Conservation (phyloP, 2,113 vertebrate species). For the Pygoscelis adeliae region DNA sequence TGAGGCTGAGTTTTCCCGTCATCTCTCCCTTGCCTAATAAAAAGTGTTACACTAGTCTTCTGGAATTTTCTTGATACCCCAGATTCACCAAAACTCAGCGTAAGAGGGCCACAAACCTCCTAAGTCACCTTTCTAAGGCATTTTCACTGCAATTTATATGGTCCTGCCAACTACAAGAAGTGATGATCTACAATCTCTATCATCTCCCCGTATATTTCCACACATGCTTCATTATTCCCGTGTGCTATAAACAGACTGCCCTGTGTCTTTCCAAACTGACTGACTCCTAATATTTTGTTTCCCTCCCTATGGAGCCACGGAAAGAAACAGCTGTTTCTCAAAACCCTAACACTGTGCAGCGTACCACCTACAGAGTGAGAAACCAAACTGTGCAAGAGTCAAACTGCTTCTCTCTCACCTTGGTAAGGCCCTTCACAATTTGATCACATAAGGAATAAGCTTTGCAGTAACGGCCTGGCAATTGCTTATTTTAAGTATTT, state of each 20-base stretch:
- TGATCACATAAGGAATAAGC: background rate
- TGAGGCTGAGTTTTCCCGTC: background rate
- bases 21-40: background rate
- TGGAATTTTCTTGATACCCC: background rate
- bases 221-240: background rate
- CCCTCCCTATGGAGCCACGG: background rate
- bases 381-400: background rate
- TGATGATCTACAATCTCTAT: background rate
- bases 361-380: background rate
- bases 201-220: background rate
- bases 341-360: background rate
- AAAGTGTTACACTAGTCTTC: background rate
- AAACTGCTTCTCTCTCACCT: background rate
- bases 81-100: background rate
- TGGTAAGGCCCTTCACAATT: background rate
- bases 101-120: background rate
- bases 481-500: background rate
- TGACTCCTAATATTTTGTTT: background rate
- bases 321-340: background rate
- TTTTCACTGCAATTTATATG: background rate
- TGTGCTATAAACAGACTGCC: background rate
- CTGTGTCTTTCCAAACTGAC: background rate
- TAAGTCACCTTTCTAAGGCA: background rate
- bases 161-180: background rate
- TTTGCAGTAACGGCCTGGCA: background rate